Evolutionary conservation across 2,888 invertebrate genomes (phyloP), one percentile per base, ranked within the genome.

Genomic region (Drosophila kambysellisi): DNA sequence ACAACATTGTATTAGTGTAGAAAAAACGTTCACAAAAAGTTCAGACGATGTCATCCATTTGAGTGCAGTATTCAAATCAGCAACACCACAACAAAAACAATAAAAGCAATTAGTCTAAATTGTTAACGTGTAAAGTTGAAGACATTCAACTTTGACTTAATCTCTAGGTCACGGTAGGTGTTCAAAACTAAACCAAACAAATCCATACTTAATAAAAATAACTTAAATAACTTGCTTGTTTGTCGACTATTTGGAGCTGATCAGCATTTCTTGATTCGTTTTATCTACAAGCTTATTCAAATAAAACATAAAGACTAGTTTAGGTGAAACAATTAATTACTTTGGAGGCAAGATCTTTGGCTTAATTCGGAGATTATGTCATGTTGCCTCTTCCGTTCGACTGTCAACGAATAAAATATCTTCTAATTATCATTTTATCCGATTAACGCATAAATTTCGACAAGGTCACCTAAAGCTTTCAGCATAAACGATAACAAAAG

Each of bases 71-170:
- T 72, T 66, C 52, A 71, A 70, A 77, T 62, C 69, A 69, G 51
- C 57, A 17, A 67, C 51, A 62, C 52, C 39, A 72, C 37, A 12
- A 63, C 51, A 62, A 54, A 48, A 70, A 58, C 48, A 48, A 50
- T 69, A 73, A 46, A 74, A 59, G 61, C 73, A 87, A 87, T 84
- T 78, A 79, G 65, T 69, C 74, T 68, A 59, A 83, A 80, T 76
- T 72, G 77, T 74, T 77, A 76, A 70, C 74, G 72, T 82, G 72
- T 76, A 71, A 74, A 81, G 70, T 71, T 61, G 60, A 82, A 82
- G 88, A 82, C 88, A 89, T 87, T 89, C 88, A 89, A 87, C 88
- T 88, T 83, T 88, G 85, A 88, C 85, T 79, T 82, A 82, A 79
- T 72, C 80, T 84, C 88, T 89, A 86, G 89, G 88, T 89, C 88